These are phyloP conservation scores for Tanytarsus gracilentus DNA, from an alignment of 2,888 invertebrate genomes.

Conservation along the genomic window DNA sequence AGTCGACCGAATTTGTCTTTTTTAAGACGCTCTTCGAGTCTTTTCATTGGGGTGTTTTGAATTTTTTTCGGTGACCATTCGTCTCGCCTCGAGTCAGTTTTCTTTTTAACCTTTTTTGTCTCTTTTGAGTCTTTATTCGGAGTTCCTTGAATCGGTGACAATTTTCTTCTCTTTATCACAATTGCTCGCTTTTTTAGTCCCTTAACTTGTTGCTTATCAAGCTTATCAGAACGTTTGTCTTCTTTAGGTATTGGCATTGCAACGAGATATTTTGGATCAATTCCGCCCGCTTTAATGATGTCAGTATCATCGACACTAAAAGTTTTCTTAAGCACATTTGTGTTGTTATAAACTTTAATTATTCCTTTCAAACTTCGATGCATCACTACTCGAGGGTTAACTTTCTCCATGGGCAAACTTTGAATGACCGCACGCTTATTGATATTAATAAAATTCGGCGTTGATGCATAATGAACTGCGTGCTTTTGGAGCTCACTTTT, in stretches of 20 bases:
- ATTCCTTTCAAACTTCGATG: conserved; percentile 23
- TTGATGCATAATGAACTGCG: background rate
- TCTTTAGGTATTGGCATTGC: conserved; percentile 19
- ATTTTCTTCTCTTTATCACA: background rate
- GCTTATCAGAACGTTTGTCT: background rate
- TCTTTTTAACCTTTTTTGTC: background rate
- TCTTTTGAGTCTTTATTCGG: conserved; percentile 39
- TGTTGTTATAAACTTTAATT: conserved; percentile 20
- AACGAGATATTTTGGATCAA: conserved; percentile 2
- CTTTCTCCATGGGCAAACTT: conserved; percentile 3
- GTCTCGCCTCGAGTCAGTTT: background rate
- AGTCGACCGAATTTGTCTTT: conserved; percentile 22
- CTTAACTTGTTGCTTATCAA: conserved; percentile 5
- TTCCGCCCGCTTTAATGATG: conserved; percentile 2
- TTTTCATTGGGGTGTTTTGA: background rate
- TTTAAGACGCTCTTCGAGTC: conserved; percentile 9
- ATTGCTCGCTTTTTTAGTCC: background rate
- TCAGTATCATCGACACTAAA: conserved; percentile 14
- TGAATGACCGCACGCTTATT: conserved; percentile 19
- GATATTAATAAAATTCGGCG: conserved; percentile 17
- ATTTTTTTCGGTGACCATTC: background rate
- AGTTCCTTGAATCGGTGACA: conserved; percentile 43
- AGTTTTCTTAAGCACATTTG: conserved; percentile 6
- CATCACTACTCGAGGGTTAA: background rate
- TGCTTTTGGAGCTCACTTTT: conserved; percentile 1